Base-by-base conservation (phyloP, 2,888 invertebrate species). In the Torymus auratus region DNA sequence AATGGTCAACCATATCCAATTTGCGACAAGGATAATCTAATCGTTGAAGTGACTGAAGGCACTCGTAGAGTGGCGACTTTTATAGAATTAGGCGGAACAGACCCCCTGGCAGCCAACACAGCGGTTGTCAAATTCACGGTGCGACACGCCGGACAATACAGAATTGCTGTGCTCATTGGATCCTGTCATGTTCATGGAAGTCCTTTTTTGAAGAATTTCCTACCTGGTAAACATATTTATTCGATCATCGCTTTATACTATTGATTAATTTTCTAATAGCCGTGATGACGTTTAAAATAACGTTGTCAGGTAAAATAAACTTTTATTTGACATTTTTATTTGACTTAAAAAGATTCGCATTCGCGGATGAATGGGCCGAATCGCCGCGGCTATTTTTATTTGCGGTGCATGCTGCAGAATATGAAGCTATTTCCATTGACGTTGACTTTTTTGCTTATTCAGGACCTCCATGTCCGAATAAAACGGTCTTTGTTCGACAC, bases 1-100 rank as follows among this genome's bases (percentile, higher is more conserved):
- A 98, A 98, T 91, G 97, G 98, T 28, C 96, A 97, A 90, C 96
- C 98, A 84, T 98, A 98, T 93, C 97, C 97, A 85, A 96, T 98
- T 90, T 97, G 97, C 92, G 97, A 97, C 93, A 96, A 96, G 83
- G 98, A 98, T 92, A 95, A 96, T 90, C 94, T 98, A 85, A 94
- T 95, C 86, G 96, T 98, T 84, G 95, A 96, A 92, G 96, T 98
- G 86, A 95, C 95, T 77, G 96, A 97, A 88, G 96, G 96, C 83
- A 95, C 96, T 64, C 94, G 96, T 86, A 95, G 95, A 92, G 95
- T 95, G 84, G 95, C 97, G 13, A 95, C 96, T 65, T 95, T 97
- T 82, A 94, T 96, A 86, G 97, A 98, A 92, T 92, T 97, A 87
- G 98, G 97, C 64, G 96, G 96, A 11, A 94, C 94, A 53, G 96